Evolutionary conservation across 2,797 vertebrate genomes (phyloP).

Genomic region (Oryzias sinensis): DNA sequence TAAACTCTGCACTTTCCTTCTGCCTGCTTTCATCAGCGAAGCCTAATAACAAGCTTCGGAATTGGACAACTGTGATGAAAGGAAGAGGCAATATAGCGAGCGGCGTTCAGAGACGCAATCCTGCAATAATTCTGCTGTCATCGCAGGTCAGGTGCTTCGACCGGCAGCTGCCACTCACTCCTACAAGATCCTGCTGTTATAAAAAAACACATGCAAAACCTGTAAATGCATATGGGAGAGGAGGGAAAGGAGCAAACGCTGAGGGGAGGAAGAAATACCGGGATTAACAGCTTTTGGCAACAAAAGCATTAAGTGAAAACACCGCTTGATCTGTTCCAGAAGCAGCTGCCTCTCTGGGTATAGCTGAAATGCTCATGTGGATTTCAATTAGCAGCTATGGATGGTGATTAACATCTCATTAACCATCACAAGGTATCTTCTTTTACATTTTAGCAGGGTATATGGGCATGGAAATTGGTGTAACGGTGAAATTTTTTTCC

Average conservation of each 20-base stretch:
- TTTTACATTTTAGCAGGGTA: slow-evolving; percentile 5
- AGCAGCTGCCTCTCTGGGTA: slow-evolving; percentile 15
- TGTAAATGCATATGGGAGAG: slow-evolving; percentile 4
- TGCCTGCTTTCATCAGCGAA: slow-evolving; percentile 48
- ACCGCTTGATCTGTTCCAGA: slow-evolving; percentile 16
- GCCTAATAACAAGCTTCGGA: slow-evolving; percentile 56
- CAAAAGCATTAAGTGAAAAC: slow-evolving; percentile 11
- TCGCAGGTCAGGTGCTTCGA: slow-evolving; percentile 25
- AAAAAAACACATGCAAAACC: slow-evolving; percentile 21
- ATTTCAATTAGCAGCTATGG: slow-evolving; percentile 20
- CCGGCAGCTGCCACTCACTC: slow-evolving; percentile 14
- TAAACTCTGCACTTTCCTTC: slow-evolving; percentile 33
- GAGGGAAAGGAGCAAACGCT: neutral
- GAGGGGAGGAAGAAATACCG: slow-evolving; percentile 8
- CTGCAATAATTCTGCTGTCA: slow-evolving; percentile 19
- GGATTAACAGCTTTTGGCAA: slow-evolving; percentile 1
- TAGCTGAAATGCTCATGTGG: slow-evolving; percentile 15
- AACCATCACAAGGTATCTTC: neutral
- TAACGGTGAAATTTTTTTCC: neutral
- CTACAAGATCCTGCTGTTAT: slow-evolving; percentile 2
- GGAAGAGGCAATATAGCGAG: slow-evolving; percentile 44
- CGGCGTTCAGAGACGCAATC: slow-evolving; percentile 20
- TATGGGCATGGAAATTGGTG: slow-evolving; percentile 1
- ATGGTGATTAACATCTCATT: slow-evolving; percentile 32
- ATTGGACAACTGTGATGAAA: slow-evolving; percentile 54